Evolutionary conservation across 2,888 invertebrate genomes (phyloP), one percentile per base, ranked within the genome.

Genomic region (Caenorhabditis imperialis): DNA sequence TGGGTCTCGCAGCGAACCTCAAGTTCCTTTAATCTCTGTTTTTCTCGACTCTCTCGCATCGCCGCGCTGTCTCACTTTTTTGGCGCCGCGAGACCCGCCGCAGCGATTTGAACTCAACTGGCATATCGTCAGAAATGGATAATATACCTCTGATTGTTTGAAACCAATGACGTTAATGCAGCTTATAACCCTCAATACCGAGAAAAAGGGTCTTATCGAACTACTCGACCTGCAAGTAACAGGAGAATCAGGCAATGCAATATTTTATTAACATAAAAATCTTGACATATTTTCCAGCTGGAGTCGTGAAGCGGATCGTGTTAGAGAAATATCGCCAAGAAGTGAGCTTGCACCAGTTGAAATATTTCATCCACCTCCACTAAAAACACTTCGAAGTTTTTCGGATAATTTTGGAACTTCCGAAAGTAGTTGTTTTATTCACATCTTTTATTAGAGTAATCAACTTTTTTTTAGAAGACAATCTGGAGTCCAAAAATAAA

Each of bases 111-210:
- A n/a, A n/a, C n/a, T n/a, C n/a, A n/a, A n/a, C n/a, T n/a, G n/a
- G n/a, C n/a, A n/a, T n/a, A n/a, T n/a, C n/a, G n/a, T n/a, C n/a
- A n/a, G n/a, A n/a, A n/a, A n/a, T n/a, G n/a, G n/a, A n/a, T n/a
- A n/a, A n/a, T n/a, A n/a, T n/a, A n/a, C n/a, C n/a, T n/a, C n/a
- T n/a, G n/a, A n/a, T n/a, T n/a, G n/a, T n/a, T n/a, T n/a, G n/a
- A n/a, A n/a, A n/a, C n/a, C n/a, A n/a, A n/a, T n/a, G n/a, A n/a
- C n/a, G n/a, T n/a, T n/a, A n/a, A n/a, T n/a, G n/a, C 47, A 73
- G 73, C 73, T 0, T 65, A 65, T 35, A 73, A 73, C 25, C 73
- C 73, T 30, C 73, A 65, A 50, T 55, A 42, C 18, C 73, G 72
- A 8, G n/a, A 48, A 37, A 25, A 54, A 40, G 12, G 27, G 18